Evolutionary conservation across 2,888 invertebrate species (phyloP), one percentile per base, ranked within the genome.

Genomic region (Germaria angustata): DNA sequence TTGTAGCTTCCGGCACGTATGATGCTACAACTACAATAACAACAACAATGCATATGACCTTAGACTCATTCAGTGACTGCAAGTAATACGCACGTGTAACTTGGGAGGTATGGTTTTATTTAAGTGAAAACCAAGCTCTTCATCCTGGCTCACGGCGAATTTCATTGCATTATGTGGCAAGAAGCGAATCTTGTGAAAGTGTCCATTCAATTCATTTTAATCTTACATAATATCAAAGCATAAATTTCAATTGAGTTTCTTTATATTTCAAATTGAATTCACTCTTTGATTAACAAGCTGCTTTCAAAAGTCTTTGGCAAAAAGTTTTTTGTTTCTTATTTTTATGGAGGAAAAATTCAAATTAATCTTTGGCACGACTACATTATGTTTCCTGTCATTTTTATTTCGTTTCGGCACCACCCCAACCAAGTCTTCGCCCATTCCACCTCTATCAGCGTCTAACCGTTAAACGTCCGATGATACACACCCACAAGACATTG

Each of bases 361-460:
- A 82, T 82, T 79, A 79, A 79, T 82, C 75, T 79, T 75, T 79
- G 53, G 82, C 82, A 71, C 82, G 79, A 82, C 82, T 82, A 79
- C 75, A 82, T 76, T 82, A 79, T 79, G 82, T 71, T 78, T 82
- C 75, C 82, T 82, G 82, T 82, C 82, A 82, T 66, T 82, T 73
- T 66, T 22, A 66, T 69, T 53, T 36, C 22, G 34, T 39, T 53
- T 46, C 22, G 34, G 46, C 68, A 55, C 32, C 55, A 63, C 1
- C 28, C 32, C 55, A 63, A 0, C 28, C 44, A 51, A 36, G n/a
- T 11, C 22, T 36, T 44, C 28, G 32, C 22, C 49, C 15, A n/a
- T 7, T 32, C 15, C n/a, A 28, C 11, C 0, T 65, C 57, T 39
- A 24, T 20, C 51, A 34, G 32, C 20, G 53, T 73, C 51, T 66